A percentile compares a stretch with the other conserved stretches of the same genome.
phyloP scores from a whole-genome alignment of 1,140 invertebrate genomes.

The Brachionus rubens region DNA sequence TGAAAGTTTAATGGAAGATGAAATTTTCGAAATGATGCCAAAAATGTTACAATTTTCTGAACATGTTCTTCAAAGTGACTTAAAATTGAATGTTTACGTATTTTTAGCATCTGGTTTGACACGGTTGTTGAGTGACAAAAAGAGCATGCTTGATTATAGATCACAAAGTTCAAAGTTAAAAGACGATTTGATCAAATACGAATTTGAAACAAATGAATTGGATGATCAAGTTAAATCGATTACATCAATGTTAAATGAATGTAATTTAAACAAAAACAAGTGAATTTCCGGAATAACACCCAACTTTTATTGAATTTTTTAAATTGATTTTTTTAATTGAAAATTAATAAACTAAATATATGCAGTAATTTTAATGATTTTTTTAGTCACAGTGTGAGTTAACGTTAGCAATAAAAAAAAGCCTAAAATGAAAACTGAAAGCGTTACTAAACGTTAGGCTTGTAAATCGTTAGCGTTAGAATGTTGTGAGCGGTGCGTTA shows the following conservation, averaged over 20 bases:
- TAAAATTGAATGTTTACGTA: background rate
- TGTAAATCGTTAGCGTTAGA: too few relatives aligned
- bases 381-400: too few relatives aligned
- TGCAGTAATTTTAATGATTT: too few relatives aligned
- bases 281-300: too few relatives aligned
- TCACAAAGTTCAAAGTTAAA: background rate
- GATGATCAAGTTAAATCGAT: background rate
- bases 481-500: too few relatives aligned
- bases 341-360: too few relatives aligned
- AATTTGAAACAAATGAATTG: background rate
- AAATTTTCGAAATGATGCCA: slow-evolving; percentile 2
- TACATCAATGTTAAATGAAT: background rate
- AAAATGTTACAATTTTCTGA: slow-evolving; percentile 12
- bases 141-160: background rate
- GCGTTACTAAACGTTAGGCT: too few relatives aligned
- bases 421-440: too few relatives aligned
- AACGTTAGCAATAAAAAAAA: too few relatives aligned
- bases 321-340: too few relatives aligned
- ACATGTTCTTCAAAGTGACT: background rate
- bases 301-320: too few relatives aligned
- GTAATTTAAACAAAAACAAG: background rate
- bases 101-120: slow-evolving; percentile 2
- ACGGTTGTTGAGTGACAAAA: background rate
- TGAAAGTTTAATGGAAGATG: slow-evolving; percentile 41
- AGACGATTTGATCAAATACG: background rate